Base-by-base conservation (phyloP, 2,888 invertebrate species). In the Monopis laevigella region DNA sequence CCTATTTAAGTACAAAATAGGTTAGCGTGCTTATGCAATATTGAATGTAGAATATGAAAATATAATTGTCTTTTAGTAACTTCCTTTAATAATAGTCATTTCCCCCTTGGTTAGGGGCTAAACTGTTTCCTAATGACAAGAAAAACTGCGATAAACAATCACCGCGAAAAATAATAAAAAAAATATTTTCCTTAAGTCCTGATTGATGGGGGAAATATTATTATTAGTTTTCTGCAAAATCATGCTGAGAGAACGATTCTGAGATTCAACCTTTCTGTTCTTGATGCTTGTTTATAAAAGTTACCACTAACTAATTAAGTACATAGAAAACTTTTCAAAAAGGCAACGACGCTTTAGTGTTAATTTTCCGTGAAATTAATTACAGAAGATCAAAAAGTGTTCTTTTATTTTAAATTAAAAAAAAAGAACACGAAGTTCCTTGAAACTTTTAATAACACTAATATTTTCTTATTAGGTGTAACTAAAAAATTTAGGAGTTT, bases 281-380 rank as follows among this genome's bases (percentile, higher is more conserved):
- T 45, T 49, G 43, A 47, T 47, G 51, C 46, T 54, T 58, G 58
- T 58, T 56, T 52, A 52, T 56, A 59, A 65, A 71, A 70, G 58
- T 68, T 64, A 49, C 56, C 51, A 51, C 57, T 61, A 62, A 65
- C 62, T 71, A 71, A 71, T 73, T 71, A 68, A 32, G 32, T 32
- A 16, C 56, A 51, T 52, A 48, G 51, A 53, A 65, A 65, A 55
- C 65, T 62, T 60, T 51, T n/a, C 10, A 60, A 55, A 36, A 41
- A 40, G 27, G 18, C 35, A 17, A n/a, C 16, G 17, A 16, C 32
- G 32, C 17, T 32, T 17, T 32, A 16, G 17, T 10, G 32, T 17
- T 32, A 32, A 32, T 32, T 32, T 32, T 10, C 16, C 32, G 14
- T 29, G 32, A 32, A 32, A 32, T 17, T 32, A 13, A n/a, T n/a